Conservation (phyloP, 2,113 vertebrate species). For the Rhynchomys soricoides region DNA sequence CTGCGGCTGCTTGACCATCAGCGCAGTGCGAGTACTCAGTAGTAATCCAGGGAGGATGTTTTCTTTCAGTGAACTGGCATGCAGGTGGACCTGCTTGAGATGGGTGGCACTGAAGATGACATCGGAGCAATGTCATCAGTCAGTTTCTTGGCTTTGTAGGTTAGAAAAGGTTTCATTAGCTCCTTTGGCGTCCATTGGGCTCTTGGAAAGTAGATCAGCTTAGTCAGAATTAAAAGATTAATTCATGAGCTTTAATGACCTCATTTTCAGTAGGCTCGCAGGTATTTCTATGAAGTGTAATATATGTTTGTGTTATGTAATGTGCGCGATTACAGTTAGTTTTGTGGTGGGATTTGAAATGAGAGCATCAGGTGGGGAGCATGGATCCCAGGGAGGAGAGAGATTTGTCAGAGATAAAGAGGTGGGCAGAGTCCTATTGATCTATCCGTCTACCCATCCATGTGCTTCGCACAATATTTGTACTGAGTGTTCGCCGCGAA, state of each 20-base stretch:
- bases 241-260: no score
- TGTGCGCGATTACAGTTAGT: background rate
- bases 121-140: no score
- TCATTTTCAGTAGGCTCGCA: background rate
- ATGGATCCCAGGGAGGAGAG: background rate
- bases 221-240: background rate
- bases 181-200: background rate
- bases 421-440: background rate
- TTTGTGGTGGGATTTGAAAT: background rate
- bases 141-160: background rate
- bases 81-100: background rate
- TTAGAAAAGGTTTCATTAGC: background rate
- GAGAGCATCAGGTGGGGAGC: background rate
- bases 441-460: no score
- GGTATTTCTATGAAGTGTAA: background rate
- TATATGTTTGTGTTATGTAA: background rate
- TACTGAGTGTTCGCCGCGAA: background rate
- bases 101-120: background rate
- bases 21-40: background rate
- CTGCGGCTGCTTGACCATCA: background rate
- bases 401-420: background rate
- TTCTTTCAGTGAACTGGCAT: background rate
- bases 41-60: background rate
- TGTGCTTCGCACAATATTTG: background rate
- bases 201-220: background rate